These are phyloP conservation scores for Camptogramma bilineatum DNA, from an alignment of 2,888 invertebrate species.

Conservation along the genomic window DNA sequence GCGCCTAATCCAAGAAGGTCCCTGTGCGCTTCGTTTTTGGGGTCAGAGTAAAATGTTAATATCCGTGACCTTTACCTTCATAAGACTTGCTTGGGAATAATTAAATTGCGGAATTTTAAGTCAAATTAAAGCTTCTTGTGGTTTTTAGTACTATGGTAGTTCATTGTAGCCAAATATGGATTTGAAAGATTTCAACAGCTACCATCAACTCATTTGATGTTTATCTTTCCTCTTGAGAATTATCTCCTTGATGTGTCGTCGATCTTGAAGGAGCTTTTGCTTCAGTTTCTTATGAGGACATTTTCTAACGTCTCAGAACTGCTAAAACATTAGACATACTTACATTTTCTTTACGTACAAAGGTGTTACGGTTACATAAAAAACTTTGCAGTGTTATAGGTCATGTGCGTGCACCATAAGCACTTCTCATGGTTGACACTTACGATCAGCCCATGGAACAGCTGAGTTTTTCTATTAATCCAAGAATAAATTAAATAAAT, in stretches of 20 bases:
- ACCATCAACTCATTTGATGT: constrained; percentile 1
- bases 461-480: constrained; percentile 2
- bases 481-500: background rate
- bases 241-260: constrained; percentile 10
- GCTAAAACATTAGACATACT: background rate
- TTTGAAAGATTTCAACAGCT: constrained; percentile 13
- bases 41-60: constrained; percentile 34
- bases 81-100: constrained; percentile 5
- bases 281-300: too few relatives aligned
- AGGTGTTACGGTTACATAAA: background rate
- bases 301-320: background rate
- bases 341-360: background rate
- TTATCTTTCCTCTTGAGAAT: constrained; percentile 1
- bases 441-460: constrained; percentile 4
- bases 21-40: constrained; percentile 24
- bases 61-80: constrained; percentile 20
- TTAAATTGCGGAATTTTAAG: constrained; percentile 4
- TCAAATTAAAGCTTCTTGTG: constrained; percentile 12
- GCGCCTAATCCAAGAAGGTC: constrained; percentile 13
- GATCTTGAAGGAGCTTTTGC: background rate
- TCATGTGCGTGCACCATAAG: constrained; percentile 2
- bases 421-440: constrained; percentile 1
- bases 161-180: background rate
- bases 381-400: background rate
- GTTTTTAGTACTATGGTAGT: background rate